Evolutionary conservation across 1,140 invertebrate species (phyloP).

Genomic region (Magallana ariakensis): DNA sequence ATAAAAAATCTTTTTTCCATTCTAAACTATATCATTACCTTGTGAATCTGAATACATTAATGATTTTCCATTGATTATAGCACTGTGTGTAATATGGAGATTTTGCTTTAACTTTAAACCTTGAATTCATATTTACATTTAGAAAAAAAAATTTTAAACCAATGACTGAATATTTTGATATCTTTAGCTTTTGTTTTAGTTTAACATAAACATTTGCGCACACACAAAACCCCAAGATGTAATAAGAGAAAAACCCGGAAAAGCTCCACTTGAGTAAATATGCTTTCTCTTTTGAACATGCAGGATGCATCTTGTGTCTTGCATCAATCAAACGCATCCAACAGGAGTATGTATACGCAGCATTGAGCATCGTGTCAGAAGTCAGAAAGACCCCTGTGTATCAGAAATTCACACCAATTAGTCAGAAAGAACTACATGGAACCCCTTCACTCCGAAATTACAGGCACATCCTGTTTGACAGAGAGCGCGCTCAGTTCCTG

Average conservation of each 20-base stretch:
- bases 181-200: too few relatives aligned
- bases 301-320: not conserved
- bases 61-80: too few relatives aligned
- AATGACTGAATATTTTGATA: too few relatives aligned
- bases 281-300: slow-evolving; percentile 7
- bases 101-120: too few relatives aligned
- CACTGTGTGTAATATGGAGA: too few relatives aligned
- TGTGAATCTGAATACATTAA: not conserved
- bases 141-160: too few relatives aligned
- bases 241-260: not conserved
- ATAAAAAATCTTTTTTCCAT: not conserved
- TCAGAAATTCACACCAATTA: slow-evolving; percentile 24
- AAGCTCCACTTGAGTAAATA: slow-evolving; percentile 13
- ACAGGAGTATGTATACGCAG: not conserved
- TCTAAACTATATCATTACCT: not conserved
- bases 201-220: too few relatives aligned
- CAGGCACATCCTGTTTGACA: slow-evolving; percentile 23
- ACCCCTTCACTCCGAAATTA: not conserved
- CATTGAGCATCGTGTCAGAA: not conserved
- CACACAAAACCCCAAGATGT: too few relatives aligned
- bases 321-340: not conserved
- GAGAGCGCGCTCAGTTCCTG: too few relatives aligned
- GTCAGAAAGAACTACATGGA: not conserved
- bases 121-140: too few relatives aligned
- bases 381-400: not conserved